Conservation (phyloP, 2,888 invertebrate species). For the Rugalucina vietnamica region DNA sequence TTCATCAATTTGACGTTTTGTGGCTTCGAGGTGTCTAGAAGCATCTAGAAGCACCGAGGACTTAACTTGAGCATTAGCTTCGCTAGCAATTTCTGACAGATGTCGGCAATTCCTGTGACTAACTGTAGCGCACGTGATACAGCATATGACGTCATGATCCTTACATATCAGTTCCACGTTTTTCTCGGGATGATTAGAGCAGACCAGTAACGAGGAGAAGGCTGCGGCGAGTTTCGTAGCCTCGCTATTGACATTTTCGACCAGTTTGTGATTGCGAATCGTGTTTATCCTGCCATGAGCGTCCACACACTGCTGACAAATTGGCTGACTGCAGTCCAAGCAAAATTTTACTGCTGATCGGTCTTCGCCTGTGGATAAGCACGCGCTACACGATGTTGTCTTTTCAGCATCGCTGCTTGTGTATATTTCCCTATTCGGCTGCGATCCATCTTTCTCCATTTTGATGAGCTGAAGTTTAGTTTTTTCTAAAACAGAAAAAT, state of each 20-base stretch:
- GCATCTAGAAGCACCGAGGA: not conserved
- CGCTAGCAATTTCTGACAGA: not conserved
- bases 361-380: not conserved
- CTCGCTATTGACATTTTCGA: not conserved
- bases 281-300: not conserved
- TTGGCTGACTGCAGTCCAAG: not conserved
- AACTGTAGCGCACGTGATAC: not conserved
- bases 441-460: no score
- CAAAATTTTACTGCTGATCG: not conserved
- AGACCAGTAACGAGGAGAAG: not conserved
- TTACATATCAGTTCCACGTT: not conserved
- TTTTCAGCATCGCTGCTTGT: no score
- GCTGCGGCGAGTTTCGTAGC: not conserved
- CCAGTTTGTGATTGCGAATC: not conserved
- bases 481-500: no score
- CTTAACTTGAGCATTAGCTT: no score
- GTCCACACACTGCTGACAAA: not conserved
- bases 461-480: no score
- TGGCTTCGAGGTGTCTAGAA: not conserved
- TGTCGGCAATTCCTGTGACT: not conserved
- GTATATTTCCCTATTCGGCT: no score
- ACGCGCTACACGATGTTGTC: not conserved
- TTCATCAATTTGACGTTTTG: not conserved
- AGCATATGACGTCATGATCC: not conserved
- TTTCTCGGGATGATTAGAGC: not conserved